Evolutionary conservation across 1,140 invertebrate genomes (phyloP).

Genomic region (Ceratosolen solmsi): DNA sequence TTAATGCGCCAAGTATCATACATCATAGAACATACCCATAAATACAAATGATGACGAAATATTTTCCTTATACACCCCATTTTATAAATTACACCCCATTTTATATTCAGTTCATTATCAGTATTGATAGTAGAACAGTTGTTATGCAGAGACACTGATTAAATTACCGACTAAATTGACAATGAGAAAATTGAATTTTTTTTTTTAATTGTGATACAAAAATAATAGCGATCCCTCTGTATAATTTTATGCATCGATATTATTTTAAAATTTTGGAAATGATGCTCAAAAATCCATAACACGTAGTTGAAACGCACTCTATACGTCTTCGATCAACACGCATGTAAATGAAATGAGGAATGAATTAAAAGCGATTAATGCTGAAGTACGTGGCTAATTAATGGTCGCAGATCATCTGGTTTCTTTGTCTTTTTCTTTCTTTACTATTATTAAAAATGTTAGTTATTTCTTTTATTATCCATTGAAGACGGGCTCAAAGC

Average conservation of each 20-base stretch:
- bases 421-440: not conserved
- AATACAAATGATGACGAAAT: conserved; percentile 25
- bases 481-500: not conserved
- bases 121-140: conserved; percentile 42
- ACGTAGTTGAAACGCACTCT: conserved; percentile 51
- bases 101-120: too few species aligned
- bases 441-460: not conserved
- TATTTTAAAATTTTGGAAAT: conserved; percentile 28
- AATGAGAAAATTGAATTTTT: too few species aligned
- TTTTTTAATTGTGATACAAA: too few species aligned
- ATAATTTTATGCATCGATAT: conserved; percentile 15
- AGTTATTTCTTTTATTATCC: conserved; percentile 13
- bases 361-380: conserved; percentile 12
- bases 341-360: conserved; percentile 24
- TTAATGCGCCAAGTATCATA: not conserved
- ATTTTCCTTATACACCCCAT: conserved; percentile 5
- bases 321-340: conserved; percentile 9
- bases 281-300: conserved; percentile 69
- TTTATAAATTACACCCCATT: not conserved
- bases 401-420: conserved; percentile 32
- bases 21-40: not conserved
- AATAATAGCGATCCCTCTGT: conserved; percentile 40
- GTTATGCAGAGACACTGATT: conserved; percentile 40
- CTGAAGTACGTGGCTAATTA: not conserved
- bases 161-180: too few species aligned